Evolutionary conservation across 2,113 vertebrate genomes (phyloP).

Genomic region (Chloebia gouldiae): DNA sequence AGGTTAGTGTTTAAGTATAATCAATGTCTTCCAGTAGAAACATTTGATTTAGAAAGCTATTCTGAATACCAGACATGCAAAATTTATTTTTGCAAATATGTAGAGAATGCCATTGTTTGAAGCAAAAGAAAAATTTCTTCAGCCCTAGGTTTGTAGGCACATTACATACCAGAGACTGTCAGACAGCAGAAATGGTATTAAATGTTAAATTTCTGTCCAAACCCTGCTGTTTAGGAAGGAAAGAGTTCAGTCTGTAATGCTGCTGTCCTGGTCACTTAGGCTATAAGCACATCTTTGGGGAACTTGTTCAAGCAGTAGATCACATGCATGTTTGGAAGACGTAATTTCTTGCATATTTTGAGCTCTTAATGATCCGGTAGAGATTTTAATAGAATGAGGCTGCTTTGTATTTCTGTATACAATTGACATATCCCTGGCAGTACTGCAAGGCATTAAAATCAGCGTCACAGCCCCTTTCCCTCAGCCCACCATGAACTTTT

Average conservation of each 20-base stretch:
- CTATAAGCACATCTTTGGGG: neutral
- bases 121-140: neutral
- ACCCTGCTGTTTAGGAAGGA: neutral
- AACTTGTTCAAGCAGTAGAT: neutral
- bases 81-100: neutral
- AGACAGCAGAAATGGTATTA: neutral
- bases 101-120: neutral
- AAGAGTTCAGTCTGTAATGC: neutral
- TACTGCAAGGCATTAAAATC: neutral
- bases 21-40: neutral
- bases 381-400: conserved; percentile 4
- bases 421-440: neutral
- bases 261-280: conserved; percentile 13
- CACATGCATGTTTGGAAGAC: neutral
- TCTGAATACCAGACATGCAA: neutral
- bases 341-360: conserved; percentile 14
- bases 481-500: neutral
- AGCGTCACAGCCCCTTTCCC: neutral
- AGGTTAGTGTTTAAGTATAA: neutral
- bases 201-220: neutral
- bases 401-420: neutral
- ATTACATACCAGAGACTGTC: neutral
- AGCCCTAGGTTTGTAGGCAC: neutral
- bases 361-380: neutral
- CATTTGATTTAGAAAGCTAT: neutral